These are phyloP conservation scores for Spodoptera exigua DNA, from an alignment of 2,888 invertebrate genomes.

Conservation along the genomic window DNA sequence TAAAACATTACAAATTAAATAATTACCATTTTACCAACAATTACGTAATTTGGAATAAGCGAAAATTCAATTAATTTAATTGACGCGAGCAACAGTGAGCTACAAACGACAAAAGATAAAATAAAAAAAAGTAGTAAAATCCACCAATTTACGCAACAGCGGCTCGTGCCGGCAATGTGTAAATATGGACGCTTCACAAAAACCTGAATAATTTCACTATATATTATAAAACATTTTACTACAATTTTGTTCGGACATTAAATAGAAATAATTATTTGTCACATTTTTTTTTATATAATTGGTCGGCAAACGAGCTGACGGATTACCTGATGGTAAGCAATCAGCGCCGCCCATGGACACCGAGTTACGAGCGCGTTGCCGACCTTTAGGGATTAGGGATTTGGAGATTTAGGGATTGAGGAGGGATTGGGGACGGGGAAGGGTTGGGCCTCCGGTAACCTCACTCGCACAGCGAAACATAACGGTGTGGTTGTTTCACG, in stretches of 20 bases:
- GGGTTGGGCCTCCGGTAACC: too few species aligned
- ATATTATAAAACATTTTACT: constrained; percentile 34
- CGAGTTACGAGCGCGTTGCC: too few species aligned
- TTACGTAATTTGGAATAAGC: constrained; percentile 2
- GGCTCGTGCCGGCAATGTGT: constrained; percentile 51
- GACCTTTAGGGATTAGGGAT: too few species aligned
- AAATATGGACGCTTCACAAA: constrained; percentile 43
- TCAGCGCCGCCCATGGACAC: too few species aligned
- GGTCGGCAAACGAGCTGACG: too few species aligned
- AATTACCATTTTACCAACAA: neutral
- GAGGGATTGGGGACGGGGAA: too few species aligned
- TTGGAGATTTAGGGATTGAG: too few species aligned
- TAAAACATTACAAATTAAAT: neutral
- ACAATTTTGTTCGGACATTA: constrained; percentile 20
- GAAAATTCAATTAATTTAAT: constrained; percentile 14
- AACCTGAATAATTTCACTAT: constrained; percentile 33
- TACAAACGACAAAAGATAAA: constrained; percentile 26
- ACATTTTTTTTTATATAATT: too few species aligned
- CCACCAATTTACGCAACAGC: constrained; percentile 38
- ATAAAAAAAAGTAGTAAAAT: constrained; percentile 30
- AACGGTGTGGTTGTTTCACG: too few species aligned
- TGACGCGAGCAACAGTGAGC: constrained; percentile 1
- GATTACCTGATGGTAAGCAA: too few species aligned
- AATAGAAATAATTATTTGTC: constrained; percentile 19
- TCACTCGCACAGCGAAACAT: too few species aligned